phyloP scores from a whole-genome alignment of 2,888 invertebrate genomes.

The Diarsia dahlii region DNA sequence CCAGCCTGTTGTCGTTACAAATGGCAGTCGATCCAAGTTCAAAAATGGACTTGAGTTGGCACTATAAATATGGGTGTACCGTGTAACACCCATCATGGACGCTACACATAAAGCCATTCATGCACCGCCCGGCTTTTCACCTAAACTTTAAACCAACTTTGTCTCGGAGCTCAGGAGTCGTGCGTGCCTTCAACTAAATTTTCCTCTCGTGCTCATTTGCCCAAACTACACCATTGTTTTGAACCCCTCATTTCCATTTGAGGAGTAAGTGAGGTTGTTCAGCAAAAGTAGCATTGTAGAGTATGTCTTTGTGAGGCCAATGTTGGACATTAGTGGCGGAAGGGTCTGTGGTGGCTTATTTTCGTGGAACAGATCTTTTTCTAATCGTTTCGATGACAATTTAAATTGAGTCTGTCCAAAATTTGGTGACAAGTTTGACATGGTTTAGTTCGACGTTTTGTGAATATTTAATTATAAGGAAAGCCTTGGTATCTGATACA shows the following conservation, averaged over 20 bases:
- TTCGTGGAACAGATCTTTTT: not conserved
- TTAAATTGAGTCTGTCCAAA: too few species aligned
- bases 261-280: conserved; percentile 49
- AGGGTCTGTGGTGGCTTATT: conserved; percentile 16
- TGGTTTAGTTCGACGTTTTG: not conserved
- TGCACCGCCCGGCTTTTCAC: conserved; percentile 56
- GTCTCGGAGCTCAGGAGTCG: conserved; percentile 41
- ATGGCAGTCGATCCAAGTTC: too few species aligned
- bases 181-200: conserved; percentile 60
- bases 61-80: too few species aligned
- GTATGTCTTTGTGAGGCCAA: conserved; percentile 34
- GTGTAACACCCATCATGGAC: conserved; percentile 11
- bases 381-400: too few species aligned
- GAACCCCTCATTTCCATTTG: conserved; percentile 65
- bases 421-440: too few species aligned
- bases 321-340: conserved; percentile 20
- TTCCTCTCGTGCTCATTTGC: conserved; percentile 65
- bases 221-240: conserved; percentile 72
- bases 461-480: not conserved
- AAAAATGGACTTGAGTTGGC: too few species aligned
- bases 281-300: conserved; percentile 30
- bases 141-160: conserved; percentile 64
- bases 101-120: conserved; percentile 50
- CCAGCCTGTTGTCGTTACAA: too few species aligned
- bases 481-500: too few species aligned